These are phyloP conservation scores for Phyllopteryx taeniolatus DNA, from an alignment of 2,113 vertebrate species.

Conservation along the genomic window DNA sequence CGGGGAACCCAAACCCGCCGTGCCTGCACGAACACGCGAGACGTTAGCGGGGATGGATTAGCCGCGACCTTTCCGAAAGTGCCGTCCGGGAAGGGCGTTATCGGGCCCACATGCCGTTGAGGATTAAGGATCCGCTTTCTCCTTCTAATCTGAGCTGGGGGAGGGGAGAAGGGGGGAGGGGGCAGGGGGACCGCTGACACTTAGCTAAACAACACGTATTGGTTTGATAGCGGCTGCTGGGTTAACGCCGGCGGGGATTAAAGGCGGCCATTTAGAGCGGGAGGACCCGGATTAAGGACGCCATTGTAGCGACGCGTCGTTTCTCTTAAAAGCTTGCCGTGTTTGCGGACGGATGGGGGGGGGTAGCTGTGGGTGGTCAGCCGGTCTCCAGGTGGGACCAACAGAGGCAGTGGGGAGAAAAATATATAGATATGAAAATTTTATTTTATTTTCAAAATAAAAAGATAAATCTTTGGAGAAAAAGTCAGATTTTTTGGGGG, in stretches of 20 bases:
- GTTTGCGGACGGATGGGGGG: slow-evolving; percentile 1
- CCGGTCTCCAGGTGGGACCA: background rate
- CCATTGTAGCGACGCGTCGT: slow-evolving; percentile 37
- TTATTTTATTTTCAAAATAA: too few species aligned
- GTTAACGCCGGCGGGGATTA: slow-evolving; percentile 63
- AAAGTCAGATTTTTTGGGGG: too few species aligned
- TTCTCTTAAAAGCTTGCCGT: slow-evolving; percentile 26
- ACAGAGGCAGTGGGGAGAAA: too few species aligned
- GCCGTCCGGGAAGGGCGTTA: slow-evolving; percentile 52
- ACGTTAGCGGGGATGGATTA: slow-evolving; percentile 71
- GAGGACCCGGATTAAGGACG: slow-evolving; percentile 47
- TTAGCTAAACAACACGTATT: slow-evolving; percentile 49
- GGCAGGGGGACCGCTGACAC: slow-evolving; percentile 34
- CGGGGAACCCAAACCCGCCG: slow-evolving; percentile 62
- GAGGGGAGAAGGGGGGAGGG: background rate
- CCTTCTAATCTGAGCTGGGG: slow-evolving; percentile 52
- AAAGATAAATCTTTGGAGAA: too few species aligned
- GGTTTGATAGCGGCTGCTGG: slow-evolving; percentile 43
- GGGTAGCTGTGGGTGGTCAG: background rate
- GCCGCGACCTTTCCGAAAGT: slow-evolving; percentile 43
- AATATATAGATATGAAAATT: too few species aligned
- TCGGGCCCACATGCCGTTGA: slow-evolving; percentile 54
- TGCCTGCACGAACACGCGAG: slow-evolving; percentile 68
- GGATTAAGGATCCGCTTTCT: slow-evolving; percentile 69
- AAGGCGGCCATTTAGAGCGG: slow-evolving; percentile 56